Base-by-base conservation (phyloP, 2,888 invertebrate species). In the Fragum sueziense region DNA sequence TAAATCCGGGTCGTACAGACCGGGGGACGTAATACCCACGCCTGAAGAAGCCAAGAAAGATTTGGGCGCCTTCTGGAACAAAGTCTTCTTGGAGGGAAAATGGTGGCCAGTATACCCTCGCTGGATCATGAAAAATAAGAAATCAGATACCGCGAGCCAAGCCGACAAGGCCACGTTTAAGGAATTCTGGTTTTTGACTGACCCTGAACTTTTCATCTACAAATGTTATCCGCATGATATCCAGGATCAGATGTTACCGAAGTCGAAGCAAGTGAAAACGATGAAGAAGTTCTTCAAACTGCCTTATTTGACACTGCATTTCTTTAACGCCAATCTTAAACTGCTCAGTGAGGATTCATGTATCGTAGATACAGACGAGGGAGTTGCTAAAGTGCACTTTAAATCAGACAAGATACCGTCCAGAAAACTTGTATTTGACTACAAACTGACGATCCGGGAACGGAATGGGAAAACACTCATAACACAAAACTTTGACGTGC, bases 51-150 rank as follows among this genome's bases (percentile, higher is more conserved):
- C 73, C 34, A 65, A 34, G 31, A 72, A 73, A 2, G 69, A 47
- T 34, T 72, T 79, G 76, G 34, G 62, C 9, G 69, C 73, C 14
- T 61, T 52, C 25, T 80, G 80, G 80, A 80, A 80, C 47, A 76
- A 76, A 33, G 76, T 80, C 0, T 54, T 33, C 34, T 41, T 80
- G 22, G 67, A 73, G 7, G 80, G 80, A 6, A 72, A 59, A 54
- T 80, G 75, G 76, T 80, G 80, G 80, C 80, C 80, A 22, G 70
- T 80, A 4, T 68, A 76, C 51, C 80, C 80, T 0, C 34, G 76
- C 31, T 80, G 72, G 59, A 72, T 80, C 47, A 62, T 80, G 25
- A 73, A 70, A 20, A 52, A 65, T 1, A 62, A 29, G 14, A 62
- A 27, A 3, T n/a, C 61, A 27, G 62, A 33, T n/a, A 51, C 41